Conservation (phyloP, 2,888 invertebrate species). For the Galerucella calmariensis region DNA sequence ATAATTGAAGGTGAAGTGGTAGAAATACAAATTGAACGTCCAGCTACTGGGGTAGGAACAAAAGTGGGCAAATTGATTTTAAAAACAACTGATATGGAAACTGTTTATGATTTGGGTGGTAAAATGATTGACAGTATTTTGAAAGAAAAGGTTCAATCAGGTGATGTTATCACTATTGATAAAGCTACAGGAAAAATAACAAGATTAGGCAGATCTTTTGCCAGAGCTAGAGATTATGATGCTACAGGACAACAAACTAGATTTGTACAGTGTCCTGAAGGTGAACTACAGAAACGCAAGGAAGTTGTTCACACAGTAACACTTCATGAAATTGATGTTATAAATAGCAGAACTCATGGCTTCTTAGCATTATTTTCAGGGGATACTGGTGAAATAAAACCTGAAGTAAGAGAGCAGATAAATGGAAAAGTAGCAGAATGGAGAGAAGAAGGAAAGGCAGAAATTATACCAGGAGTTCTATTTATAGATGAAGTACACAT, state of each 20-base stretch:
- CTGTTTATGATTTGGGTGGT: slow-evolving; percentile 96
- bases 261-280: slow-evolving; percentile 98
- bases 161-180: slow-evolving; percentile 98
- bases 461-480: slow-evolving; percentile 97
- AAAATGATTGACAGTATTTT: slow-evolving; percentile 98
- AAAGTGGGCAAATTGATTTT: slow-evolving; percentile 94
- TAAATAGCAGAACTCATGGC: slow-evolving; percentile 97
- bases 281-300: slow-evolving; percentile 97
- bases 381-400: slow-evolving; percentile 99
- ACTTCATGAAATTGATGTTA: slow-evolving; percentile 99
- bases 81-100: slow-evolving; percentile 99
- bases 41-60: slow-evolving; percentile 89
- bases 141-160: slow-evolving; percentile 95
- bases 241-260: slow-evolving; percentile 87
- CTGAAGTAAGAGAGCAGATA: slow-evolving; percentile 97
- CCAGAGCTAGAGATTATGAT: slow-evolving; percentile 96
- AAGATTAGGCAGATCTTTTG: slow-evolving; percentile 90
- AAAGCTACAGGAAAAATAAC: slow-evolving; percentile 84
- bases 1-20: slow-evolving; percentile 99
- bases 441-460: slow-evolving; percentile 99
- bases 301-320: slow-evolving; percentile 98
- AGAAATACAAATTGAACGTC: slow-evolving; percentile 95
- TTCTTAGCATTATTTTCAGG: slow-evolving; percentile 97
- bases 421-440: slow-evolving; percentile 94
- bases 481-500: slow-evolving; percentile 99